Conservation (phyloP, 2,797 vertebrate species). For the Lemur catta region DNA sequence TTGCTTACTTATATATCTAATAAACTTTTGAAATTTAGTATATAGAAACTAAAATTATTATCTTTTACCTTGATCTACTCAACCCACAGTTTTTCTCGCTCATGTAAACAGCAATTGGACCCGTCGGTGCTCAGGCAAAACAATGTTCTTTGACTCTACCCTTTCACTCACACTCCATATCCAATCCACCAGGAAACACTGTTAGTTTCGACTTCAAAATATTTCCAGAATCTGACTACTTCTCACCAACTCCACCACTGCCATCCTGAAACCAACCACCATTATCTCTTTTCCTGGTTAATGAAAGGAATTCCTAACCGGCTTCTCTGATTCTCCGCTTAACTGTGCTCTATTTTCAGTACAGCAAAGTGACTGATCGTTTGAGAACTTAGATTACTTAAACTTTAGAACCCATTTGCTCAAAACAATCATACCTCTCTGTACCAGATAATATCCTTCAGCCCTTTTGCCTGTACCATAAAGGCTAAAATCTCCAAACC, state of each 20-base stretch:
- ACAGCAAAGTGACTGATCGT: not conserved
- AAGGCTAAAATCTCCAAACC: not conserved
- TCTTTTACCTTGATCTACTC: not conserved
- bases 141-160: not conserved
- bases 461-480: not conserved
- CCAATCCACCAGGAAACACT: not conserved
- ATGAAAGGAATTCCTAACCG: not conserved
- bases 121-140: not conserved
- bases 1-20: not conserved
- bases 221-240: not conserved
- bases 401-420: not conserved
- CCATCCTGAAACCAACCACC: not conserved
- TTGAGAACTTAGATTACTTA: not conserved
- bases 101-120: not conserved
- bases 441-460: no score
- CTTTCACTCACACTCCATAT: not conserved
- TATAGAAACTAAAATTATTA: not conserved
- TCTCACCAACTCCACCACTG: not conserved
- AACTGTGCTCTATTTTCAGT: not conserved
- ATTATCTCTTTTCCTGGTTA: not conserved
- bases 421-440: not conserved
- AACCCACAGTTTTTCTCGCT: not conserved
- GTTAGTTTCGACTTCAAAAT: not conserved
- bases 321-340: not conserved
- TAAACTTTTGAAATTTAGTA: not conserved